Evolutionary conservation across 2,888 invertebrate genomes (phyloP).

Genomic region (Pseudococcus viburni): DNA sequence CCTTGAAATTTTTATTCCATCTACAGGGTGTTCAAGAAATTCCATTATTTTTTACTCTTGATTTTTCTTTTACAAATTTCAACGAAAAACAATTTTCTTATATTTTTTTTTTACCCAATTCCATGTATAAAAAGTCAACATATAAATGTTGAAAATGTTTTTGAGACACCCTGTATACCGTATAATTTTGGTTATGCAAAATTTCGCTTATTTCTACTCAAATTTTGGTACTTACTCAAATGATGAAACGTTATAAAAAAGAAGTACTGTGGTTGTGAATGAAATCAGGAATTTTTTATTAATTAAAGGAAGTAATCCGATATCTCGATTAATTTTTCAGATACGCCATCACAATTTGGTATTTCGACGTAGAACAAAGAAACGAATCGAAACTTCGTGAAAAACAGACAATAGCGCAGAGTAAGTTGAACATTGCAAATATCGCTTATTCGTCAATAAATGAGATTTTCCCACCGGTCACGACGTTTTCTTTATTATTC

Average conservation of each 20-base stretch:
- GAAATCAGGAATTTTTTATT: background rate
- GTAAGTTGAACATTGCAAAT: background rate
- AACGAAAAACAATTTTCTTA: too few species aligned
- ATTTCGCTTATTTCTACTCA: background rate
- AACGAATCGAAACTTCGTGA: constrained; percentile 69
- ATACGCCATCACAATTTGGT: constrained; percentile 94
- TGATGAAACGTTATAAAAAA: too few species aligned
- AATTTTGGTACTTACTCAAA: too few species aligned
- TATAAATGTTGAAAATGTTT: background rate
- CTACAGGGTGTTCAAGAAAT: too few species aligned
- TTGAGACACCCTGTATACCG: background rate
- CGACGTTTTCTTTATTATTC: background rate
- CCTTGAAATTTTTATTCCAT: too few species aligned
- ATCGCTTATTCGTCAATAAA: background rate
- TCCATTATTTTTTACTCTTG: too few species aligned
- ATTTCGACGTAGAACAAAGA: constrained; percentile 88
- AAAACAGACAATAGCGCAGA: background rate
- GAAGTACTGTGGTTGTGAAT: background rate
- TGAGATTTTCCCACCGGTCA: background rate
- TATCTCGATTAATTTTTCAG: constrained; percentile 71
- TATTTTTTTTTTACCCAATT: too few species aligned
- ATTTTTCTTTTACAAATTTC: too few species aligned
- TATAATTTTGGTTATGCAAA: background rate
- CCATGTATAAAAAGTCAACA: too few species aligned
- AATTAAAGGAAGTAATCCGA: constrained; percentile 14